Base-by-base conservation (phyloP, 2,888 invertebrate species). In the Alcis repandata region DNA sequence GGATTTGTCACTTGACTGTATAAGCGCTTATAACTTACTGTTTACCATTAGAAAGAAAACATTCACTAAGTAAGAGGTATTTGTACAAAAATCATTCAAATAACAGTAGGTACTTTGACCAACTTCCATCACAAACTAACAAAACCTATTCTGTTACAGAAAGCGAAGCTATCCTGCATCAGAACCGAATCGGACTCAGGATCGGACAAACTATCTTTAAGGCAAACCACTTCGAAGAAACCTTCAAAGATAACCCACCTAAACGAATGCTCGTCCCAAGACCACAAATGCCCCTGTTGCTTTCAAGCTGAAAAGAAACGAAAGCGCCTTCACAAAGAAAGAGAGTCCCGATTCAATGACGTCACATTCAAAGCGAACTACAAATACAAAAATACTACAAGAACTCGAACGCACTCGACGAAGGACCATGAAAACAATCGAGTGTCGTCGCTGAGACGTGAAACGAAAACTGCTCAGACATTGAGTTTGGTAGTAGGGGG, bases 401-500 rank as follows among this genome's bases (percentile, higher is more conserved):
- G 92, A 43, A 85, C n/a, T 40, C 36, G 94, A 38, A 94, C 92
- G 0, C 94, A 94, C 79, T 94, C 94, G 0, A 86, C 94, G 4
- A 94, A 93, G 67, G 91, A 95, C 36, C 93, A 94, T 13, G 94
- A 94, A 27, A 95, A 94, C 75, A 94, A 94, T 75, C 89, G 96
- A 70, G 96, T 96, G 0, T 96, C 96, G 0, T 96, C 95, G 8
- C 88, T 96, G 63, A 94, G 97, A 57, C 93, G 97, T 54, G 98
- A 98, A 82, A 97, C 97, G 3, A 98, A 98, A 90, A 98, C 98
- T 0, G 97, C 97, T 2, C 97, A 97, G 81, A 98, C 98, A 0
- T 85, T 98, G 54, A 97, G 97, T 69, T 95, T 98, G 6, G 98
- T 98, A 0, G 97, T 98, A 0, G 98, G 98, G 0, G 97, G 97